phyloP scores from a whole-genome alignment of 1,140 invertebrate genomes.

The Armadillidium nasatum region DNA sequence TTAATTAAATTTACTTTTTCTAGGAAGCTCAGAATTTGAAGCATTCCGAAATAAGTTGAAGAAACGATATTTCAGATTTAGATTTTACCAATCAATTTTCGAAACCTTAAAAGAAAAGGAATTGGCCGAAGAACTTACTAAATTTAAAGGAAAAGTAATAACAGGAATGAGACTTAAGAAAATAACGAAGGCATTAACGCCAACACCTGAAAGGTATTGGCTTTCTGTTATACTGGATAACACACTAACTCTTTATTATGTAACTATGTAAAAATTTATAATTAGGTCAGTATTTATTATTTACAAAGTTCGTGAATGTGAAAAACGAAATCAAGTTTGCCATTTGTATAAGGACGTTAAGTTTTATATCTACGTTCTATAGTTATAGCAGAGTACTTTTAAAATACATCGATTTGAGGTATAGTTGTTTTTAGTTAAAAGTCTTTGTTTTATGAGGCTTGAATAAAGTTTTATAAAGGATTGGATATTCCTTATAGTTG shows the following conservation, averaged over 20 bases:
- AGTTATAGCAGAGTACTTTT: too few species aligned
- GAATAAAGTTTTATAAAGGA: too few species aligned
- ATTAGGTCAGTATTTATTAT: too few species aligned
- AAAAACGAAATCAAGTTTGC: too few species aligned
- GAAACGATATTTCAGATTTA: slow-evolving; percentile 22
- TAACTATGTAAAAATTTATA: not conserved
- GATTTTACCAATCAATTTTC: slow-evolving; percentile 39
- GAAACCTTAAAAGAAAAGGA: slow-evolving; percentile 30
- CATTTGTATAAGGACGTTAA: too few species aligned
- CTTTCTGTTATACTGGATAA: slow-evolving; percentile 41
- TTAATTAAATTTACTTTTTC: too few species aligned
- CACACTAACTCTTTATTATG: slow-evolving; percentile 39
- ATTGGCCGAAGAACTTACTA: slow-evolving; percentile 33
- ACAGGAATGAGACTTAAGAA: slow-evolving; percentile 40
- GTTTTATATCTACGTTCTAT: too few species aligned
- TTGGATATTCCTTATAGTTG: too few species aligned
- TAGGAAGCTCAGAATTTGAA: slow-evolving; percentile 35
- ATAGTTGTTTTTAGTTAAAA: too few species aligned
- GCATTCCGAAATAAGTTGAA: slow-evolving; percentile 8
- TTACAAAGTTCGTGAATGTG: too few species aligned
- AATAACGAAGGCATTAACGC: slow-evolving; percentile 40
- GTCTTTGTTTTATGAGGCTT: too few species aligned
- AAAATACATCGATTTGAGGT: too few species aligned
- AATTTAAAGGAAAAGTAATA: slow-evolving; percentile 38
- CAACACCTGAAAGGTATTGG: slow-evolving; percentile 36